Evolutionary conservation across 92 coral and sea anemone species (phyloP).

Genomic region (Bergia puertoricense): DNA sequence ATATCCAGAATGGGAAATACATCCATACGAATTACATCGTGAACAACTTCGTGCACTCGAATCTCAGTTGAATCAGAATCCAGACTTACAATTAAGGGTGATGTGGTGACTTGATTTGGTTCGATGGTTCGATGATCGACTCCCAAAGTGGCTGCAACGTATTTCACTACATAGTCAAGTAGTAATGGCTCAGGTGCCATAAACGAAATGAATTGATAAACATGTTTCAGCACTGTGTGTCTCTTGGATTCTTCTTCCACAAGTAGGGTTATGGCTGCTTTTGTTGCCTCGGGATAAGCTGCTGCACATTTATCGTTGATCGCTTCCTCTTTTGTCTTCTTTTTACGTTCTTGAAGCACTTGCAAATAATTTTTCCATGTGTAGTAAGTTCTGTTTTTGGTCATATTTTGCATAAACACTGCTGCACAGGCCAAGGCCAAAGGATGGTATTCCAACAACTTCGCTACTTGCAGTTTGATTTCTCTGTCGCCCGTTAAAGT

Average conservation of each 20-base stretch:
- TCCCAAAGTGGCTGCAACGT: constrained; percentile 6
- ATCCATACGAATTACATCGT: not conserved
- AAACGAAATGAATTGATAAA: constrained; percentile 35
- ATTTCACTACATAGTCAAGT: constrained; percentile 27
- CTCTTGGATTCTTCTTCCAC: constrained; percentile 32
- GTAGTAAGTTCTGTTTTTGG: constrained; percentile 4
- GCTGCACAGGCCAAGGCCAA: constrained; percentile 64
- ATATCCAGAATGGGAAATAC: not conserved
- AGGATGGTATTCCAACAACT: constrained; percentile 56
- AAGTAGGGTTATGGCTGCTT: constrained; percentile 33
- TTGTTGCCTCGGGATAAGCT: constrained; percentile 21
- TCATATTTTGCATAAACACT: constrained; percentile 29
- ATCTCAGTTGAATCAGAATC: constrained; percentile 15
- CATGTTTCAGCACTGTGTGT: constrained; percentile 6
- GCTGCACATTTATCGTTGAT: constrained; percentile 6
- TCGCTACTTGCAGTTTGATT: constrained; percentile 43
- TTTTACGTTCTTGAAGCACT: constrained; percentile 21
- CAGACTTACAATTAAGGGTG: constrained; percentile 14
- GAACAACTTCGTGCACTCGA: constrained; percentile 4
- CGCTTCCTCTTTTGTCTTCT: constrained; percentile 32
- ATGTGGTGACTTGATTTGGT: constrained; percentile 3
- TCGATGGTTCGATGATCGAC: constrained; percentile 3
- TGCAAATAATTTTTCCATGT: constrained; percentile 41
- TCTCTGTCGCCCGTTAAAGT: constrained; percentile 33
- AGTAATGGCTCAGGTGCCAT: constrained; percentile 34